Conservation (phyloP, 2,888 invertebrate genomes). For the Nebria brevicollis region DNA sequence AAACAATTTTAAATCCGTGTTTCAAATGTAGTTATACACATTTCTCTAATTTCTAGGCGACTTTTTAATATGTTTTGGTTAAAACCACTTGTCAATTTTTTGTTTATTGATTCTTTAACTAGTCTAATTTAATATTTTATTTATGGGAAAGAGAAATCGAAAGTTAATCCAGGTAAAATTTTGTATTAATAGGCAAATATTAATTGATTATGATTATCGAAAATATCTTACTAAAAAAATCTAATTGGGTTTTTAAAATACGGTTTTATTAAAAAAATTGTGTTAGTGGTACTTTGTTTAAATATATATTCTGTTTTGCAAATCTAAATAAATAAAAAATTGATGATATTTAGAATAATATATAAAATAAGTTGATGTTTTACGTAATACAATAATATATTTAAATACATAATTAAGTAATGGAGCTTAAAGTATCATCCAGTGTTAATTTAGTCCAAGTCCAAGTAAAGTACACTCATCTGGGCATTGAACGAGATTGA, state of each 20-base stretch:
- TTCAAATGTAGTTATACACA: not conserved
- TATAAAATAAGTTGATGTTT: too few species aligned
- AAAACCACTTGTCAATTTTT: not conserved
- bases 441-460: not conserved
- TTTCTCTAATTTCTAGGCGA: conserved; percentile 1
- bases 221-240: too few species aligned
- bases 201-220: too few species aligned
- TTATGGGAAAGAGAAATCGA: not conserved
- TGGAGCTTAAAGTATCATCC: too few species aligned
- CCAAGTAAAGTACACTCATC: not conserved
- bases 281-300: too few species aligned
- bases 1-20: not conserved
- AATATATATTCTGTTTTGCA: too few species aligned
- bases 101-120: not conserved
- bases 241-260: too few species aligned
- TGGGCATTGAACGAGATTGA: not conserved
- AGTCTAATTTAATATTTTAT: not conserved
- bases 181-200: not conserved
- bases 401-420: too few species aligned
- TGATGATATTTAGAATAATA: too few species aligned
- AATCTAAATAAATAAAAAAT: too few species aligned
- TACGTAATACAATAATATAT: too few species aligned
- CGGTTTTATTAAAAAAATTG: too few species aligned
- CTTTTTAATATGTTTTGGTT: not conserved
- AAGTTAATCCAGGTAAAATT: not conserved